Evolutionary conservation across 2,888 invertebrate species (phyloP).

Genomic region (Drosophila differens): DNA sequence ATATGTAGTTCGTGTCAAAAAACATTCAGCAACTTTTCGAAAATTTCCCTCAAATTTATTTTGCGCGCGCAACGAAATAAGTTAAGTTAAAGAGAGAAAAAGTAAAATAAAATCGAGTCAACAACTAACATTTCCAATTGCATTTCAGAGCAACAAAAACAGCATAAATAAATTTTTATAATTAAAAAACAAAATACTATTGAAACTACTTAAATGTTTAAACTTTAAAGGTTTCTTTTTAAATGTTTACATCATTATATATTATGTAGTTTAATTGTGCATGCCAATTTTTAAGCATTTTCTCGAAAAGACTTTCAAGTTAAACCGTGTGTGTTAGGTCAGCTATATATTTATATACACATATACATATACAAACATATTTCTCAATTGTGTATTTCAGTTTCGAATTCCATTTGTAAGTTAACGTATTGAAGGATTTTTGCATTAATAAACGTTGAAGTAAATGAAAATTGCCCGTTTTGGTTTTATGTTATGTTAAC

Average conservation of each 20-base stretch:
- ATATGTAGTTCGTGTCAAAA: constrained; percentile 3
- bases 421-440: constrained; percentile 65
- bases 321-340: constrained; percentile 53
- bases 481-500: neutral
- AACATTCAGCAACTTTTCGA: constrained; percentile 1
- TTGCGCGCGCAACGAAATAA: constrained; percentile 46
- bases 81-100: constrained; percentile 14
- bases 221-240: constrained; percentile 58
- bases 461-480: constrained; percentile 30
- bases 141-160: constrained; percentile 59
- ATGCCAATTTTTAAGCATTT: constrained; percentile 46
- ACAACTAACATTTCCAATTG: constrained; percentile 64
- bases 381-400: constrained; percentile 43
- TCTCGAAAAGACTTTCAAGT: constrained; percentile 53
- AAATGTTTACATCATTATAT: constrained; percentile 56
- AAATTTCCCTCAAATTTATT: constrained; percentile 19
- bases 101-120: constrained; percentile 2
- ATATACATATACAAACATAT: constrained; percentile 10
- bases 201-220: constrained; percentile 50
- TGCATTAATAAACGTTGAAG: constrained; percentile 77
- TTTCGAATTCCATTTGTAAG: constrained; percentile 70
- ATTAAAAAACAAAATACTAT: constrained; percentile 5
- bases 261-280: constrained; percentile 45
- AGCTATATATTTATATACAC: constrained; percentile 23
- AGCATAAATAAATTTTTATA: constrained; percentile 14